Conservation (phyloP, 2,888 invertebrate species). For the Synergus umbraculus region DNA sequence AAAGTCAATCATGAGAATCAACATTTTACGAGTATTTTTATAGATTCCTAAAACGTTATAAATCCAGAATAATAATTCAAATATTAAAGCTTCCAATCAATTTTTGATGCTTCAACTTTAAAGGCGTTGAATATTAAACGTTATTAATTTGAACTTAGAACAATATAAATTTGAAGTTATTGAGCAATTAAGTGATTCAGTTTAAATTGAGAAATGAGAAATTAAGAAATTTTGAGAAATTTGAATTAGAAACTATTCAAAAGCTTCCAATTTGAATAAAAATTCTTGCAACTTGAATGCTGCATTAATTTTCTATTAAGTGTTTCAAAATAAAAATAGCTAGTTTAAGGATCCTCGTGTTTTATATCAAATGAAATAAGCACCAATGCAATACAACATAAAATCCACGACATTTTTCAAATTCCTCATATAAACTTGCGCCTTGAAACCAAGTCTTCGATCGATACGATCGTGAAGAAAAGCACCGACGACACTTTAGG, state of each 20-base stretch:
- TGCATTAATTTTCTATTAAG: not conserved
- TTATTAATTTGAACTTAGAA: not conserved
- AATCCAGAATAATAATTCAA: not conserved
- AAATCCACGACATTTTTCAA: constrained; percentile 19
- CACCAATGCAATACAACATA: not conserved
- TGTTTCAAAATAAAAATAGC: not conserved
- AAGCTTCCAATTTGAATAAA: not conserved
- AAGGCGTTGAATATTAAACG: not conserved
- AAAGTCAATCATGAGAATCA: too few relatives aligned
- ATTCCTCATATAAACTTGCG: constrained; percentile 35
- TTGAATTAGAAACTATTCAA: not conserved
- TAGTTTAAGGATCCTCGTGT: not conserved
- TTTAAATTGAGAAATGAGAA: too few relatives aligned
- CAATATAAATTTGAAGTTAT: not conserved
- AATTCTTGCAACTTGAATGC: not conserved
- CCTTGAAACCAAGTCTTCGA: constrained; percentile 31
- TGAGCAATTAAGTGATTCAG: too few relatives aligned
- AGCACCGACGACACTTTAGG: not conserved
- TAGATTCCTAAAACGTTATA: not conserved
- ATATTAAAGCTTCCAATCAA: not conserved
- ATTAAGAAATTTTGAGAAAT: too few relatives aligned
- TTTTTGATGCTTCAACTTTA: too few relatives aligned
- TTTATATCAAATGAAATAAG: not conserved
- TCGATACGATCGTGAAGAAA: constrained; percentile 35
- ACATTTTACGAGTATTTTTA: too few relatives aligned